Conservation (phyloP, 1,140 invertebrate species). For the Philaenus spumarius region DNA sequence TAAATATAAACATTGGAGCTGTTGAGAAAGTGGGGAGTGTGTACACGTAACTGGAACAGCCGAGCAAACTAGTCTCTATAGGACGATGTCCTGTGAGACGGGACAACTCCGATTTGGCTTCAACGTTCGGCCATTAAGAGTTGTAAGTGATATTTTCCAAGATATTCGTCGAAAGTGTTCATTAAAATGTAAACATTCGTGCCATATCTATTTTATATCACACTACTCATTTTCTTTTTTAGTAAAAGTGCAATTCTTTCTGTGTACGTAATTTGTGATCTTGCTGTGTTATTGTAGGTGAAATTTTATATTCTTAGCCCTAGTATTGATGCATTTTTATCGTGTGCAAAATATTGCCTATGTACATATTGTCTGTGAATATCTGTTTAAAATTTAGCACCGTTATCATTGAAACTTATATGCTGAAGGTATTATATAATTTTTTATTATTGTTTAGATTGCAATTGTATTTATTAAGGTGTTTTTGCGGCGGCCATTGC, state of each 20-base stretch:
- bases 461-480: no score
- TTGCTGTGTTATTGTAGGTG: constrained; percentile 15
- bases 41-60: constrained; percentile 19
- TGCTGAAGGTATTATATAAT: no score
- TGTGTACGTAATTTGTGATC: constrained; percentile 12
- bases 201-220: constrained; percentile 9
- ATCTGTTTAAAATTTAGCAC: no score
- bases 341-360: no score
- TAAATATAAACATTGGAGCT: not conserved
- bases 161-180: constrained; percentile 16
- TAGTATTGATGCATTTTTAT: no score
- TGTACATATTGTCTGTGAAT: no score
- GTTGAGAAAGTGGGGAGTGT: constrained; percentile 17
- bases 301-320: constrained; percentile 11
- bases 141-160: constrained; percentile 20
- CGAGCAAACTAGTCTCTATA: constrained; percentile 14
- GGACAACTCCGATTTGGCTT: constrained; percentile 27
- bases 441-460: no score
- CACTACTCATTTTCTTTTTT: not conserved
- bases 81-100: constrained; percentile 23
- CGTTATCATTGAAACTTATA: no score
- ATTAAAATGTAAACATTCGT: constrained; percentile 16
- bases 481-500: no score
- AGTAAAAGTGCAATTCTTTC: constrained; percentile 15
- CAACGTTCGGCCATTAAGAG: constrained; percentile 24